Conservation (phyloP, 2,888 invertebrate genomes). For the Tetrapedia diversipes region DNA sequence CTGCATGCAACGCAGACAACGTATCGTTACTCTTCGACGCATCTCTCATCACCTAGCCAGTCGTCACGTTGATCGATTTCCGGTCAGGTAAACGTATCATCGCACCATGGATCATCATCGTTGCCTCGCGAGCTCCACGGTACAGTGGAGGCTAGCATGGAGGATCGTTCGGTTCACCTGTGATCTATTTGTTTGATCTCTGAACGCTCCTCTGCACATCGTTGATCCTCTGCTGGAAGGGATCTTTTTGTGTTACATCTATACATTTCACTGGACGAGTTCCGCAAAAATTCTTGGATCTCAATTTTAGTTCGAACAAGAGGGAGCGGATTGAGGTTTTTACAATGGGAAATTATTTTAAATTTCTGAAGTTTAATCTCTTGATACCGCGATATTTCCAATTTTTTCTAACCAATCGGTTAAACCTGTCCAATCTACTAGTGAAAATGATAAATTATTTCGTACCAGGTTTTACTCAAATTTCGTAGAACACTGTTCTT, state of each 20-base stretch:
- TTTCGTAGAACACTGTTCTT: no score
- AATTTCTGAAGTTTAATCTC: no score
- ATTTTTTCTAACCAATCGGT: no score
- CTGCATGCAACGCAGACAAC: constrained; percentile 70
- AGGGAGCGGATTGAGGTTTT: not conserved
- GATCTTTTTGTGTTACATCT: no score
- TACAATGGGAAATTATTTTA: no score
- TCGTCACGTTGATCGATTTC: constrained; percentile 59
- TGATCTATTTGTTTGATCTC: not conserved
- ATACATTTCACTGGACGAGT: not conserved
- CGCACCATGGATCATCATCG: constrained; percentile 41
- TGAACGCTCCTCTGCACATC: not conserved
- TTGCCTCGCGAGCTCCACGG: not conserved
- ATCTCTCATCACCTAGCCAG: constrained; percentile 66
- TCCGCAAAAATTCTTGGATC: no score
- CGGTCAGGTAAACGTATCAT: constrained; percentile 59
- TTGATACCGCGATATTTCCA: no score
- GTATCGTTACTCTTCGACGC: constrained; percentile 57
- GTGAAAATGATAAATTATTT: no score
- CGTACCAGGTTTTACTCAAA: no score
- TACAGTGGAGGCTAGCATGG: not conserved
- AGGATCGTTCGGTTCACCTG: constrained; percentile 25
- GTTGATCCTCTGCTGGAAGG: no score
- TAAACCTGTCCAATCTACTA: no score
- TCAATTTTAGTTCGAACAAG: not conserved